Evolutionary conservation across 2,113 vertebrate genomes (phyloP).

Genomic region (Mormoops blainvillei): DNA sequence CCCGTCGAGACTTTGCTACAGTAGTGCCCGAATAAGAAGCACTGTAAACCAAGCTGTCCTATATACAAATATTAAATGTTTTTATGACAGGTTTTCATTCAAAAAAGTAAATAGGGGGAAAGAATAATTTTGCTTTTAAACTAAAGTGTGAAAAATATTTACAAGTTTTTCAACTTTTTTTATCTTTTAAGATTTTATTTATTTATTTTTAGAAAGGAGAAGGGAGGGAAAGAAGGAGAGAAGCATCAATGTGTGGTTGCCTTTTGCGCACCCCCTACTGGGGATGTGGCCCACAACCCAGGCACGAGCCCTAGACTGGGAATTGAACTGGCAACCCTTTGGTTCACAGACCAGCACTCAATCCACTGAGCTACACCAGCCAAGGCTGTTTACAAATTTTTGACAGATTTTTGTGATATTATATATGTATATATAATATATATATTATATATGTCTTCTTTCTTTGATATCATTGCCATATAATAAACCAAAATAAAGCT

Average conservation of each 20-base stretch:
- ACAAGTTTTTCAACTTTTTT: background rate
- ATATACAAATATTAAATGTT: background rate
- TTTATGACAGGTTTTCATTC: background rate
- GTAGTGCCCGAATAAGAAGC: background rate
- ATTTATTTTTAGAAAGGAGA: too few species aligned
- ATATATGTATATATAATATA: background rate
- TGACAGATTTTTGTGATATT: background rate
- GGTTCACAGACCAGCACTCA: too few species aligned
- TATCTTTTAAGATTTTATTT: too few species aligned
- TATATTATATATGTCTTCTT: background rate
- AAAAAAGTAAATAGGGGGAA: background rate
- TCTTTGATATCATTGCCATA: background rate
- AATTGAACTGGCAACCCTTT: too few species aligned
- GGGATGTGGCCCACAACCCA: too few species aligned
- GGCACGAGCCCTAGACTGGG: too few species aligned
- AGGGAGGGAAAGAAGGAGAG: too few species aligned
- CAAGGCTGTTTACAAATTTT: background rate
- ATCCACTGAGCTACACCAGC: too few species aligned
- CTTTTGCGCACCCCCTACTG: too few species aligned
- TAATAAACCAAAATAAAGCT: background rate
- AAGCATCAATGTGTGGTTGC: too few species aligned
- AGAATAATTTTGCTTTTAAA: background rate
- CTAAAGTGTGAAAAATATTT: background rate
- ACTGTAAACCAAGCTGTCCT: background rate
- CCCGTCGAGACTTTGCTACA: background rate